Evolutionary conservation across 2,797 vertebrate genomes (phyloP).

Genomic region (Gadopsis bispinosus): DNA sequence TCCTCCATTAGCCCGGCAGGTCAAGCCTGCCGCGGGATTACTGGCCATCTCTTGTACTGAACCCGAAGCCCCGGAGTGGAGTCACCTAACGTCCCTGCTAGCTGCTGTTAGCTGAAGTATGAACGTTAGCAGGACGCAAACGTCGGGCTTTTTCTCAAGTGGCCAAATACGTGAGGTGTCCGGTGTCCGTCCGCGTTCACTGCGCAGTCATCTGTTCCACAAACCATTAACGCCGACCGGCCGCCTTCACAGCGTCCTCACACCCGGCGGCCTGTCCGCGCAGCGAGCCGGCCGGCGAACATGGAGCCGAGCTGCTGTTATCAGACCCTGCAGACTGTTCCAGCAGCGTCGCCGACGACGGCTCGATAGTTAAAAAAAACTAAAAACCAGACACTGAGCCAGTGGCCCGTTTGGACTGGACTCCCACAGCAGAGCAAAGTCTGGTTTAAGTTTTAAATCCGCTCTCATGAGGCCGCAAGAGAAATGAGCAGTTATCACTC

Average conservation of each 20-base stretch:
- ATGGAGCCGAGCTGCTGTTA: constrained; percentile 46
- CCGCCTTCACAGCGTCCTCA: background rate
- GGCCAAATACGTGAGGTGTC: background rate
- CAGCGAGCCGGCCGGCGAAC: background rate
- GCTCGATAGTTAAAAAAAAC: background rate
- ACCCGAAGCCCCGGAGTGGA: constrained; percentile 12
- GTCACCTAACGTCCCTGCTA: constrained; percentile 22
- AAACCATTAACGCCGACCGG: constrained; percentile 35
- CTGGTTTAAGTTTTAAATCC: background rate
- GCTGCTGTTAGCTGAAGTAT: constrained; percentile 32
- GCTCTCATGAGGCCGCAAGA: background rate
- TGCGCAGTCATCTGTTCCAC: constrained; percentile 4
- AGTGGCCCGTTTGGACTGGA: background rate
- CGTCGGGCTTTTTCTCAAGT: background rate
- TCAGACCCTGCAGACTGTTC: constrained; percentile 43
- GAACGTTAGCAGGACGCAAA: background rate
- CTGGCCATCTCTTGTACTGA: constrained; percentile 59
- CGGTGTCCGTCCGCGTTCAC: background rate
- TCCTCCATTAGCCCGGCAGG: constrained; percentile 45
- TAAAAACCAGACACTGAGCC: background rate
- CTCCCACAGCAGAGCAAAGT: background rate
- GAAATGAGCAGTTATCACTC: background rate
- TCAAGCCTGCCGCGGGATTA: constrained; percentile 15
- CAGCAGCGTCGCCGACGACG: background rate
- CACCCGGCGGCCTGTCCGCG: background rate